phyloP scores from a whole-genome alignment of 2,113 vertebrate genomes.

The chimpanzee (Pan troglodytes) region NHGRI_mPanTro3-v2.1_pri NC_072411.2:45360501-45361000 shows the following conservation, averaged over 20 bases:
- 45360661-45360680: not conserved
- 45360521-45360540: not conserved
- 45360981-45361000: not conserved
- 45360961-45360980: not conserved
- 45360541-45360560: not conserved
- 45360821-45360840: not conserved
- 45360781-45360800: not conserved
- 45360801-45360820: not conserved
- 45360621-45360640: not conserved
- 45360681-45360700: constrained; percentile 9
- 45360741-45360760: not conserved
- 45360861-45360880: not conserved
- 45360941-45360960: not conserved
- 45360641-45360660: not conserved
- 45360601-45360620: not conserved
- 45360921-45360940: not conserved
- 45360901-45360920: not conserved
- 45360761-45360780: not conserved
- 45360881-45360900: not conserved
- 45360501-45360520: not conserved
- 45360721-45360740: not conserved
- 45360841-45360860: not conserved
- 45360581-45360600: not conserved
- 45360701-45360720: not conserved
- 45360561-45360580: not conserved